A percentile compares a stretch with the other conserved stretches of the same genome.
These are phyloP conservation scores for Ophthalmolycus amberensis DNA, from an alignment of 2,113 vertebrate genomes.

Conservation along the genomic window DNA sequence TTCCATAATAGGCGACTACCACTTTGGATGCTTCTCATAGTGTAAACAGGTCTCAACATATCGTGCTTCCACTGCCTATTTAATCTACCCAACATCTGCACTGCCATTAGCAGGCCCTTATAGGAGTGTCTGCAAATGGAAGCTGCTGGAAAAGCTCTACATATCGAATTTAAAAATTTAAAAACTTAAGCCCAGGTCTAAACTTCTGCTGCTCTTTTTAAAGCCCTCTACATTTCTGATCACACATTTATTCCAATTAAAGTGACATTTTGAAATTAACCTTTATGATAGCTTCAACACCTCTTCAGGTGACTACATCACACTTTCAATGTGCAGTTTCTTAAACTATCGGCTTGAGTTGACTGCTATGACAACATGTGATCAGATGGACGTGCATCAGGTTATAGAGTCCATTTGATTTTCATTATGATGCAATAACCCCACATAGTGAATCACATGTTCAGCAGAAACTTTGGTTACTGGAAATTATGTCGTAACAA, in stretches of 20 bases:
- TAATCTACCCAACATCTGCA: constrained; percentile 40
- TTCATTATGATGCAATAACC: constrained; percentile 18
- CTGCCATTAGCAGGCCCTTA: constrained; percentile 27
- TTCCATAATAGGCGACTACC: constrained; percentile 25
- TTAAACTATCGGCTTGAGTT: neutral
- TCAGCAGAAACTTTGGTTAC: constrained; percentile 13
- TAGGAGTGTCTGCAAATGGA: constrained; percentile 17
- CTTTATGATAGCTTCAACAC: neutral
- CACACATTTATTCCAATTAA: neutral
- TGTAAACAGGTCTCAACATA: constrained; percentile 52
- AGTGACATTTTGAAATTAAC: neutral
- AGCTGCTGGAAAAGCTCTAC: constrained; percentile 20
- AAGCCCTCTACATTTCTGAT: neutral
- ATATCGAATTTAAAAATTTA: neutral
- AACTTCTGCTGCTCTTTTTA: neutral
- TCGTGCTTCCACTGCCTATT: constrained; percentile 28
- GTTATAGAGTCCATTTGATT: neutral
- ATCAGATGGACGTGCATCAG: constrained; percentile 2
- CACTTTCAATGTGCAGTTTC: neutral
- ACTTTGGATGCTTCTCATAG: constrained; percentile 32
- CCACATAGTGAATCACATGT: constrained; percentile 2
- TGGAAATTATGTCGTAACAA: constrained; percentile 18
- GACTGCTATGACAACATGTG: neutral
- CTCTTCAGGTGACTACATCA: neutral
- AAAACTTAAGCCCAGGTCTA: neutral